These are phyloP conservation scores for Hydrotaea diabolus DNA, from an alignment of 2,888 invertebrate species.

Conservation along the genomic window DNA sequence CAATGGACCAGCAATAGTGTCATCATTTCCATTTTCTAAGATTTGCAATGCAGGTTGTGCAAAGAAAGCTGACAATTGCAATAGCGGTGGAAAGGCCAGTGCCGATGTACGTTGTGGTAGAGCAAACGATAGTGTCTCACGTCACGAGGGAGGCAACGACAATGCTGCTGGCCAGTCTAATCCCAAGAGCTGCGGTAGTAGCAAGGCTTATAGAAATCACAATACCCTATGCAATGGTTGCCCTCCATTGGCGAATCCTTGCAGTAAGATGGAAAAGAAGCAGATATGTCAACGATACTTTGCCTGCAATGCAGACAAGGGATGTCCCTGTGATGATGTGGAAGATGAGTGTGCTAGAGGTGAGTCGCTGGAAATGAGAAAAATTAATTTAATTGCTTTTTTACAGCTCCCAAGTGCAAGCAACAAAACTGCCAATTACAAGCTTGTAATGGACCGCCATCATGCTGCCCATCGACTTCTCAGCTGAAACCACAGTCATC, in stretches of 20 bases:
- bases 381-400: background rate
- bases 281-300: constrained; percentile 74
- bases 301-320: constrained; percentile 75
- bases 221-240: constrained; percentile 35
- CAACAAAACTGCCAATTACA: constrained; percentile 47
- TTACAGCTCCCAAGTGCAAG: constrained; percentile 57
- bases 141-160: background rate
- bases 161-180: background rate
- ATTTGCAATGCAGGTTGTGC: constrained; percentile 69
- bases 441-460: constrained; percentile 22
- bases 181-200: background rate
- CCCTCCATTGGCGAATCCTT: constrained; percentile 70
- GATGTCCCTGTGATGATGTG: constrained; percentile 74
- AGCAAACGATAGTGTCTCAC: background rate
- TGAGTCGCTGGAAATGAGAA: constrained; percentile 62
- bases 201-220: constrained; percentile 37
- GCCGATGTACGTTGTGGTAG: background rate
- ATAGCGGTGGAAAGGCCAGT: constrained; percentile 33
- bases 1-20: constrained; percentile 78
- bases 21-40: constrained; percentile 74
- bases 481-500: constrained; percentile 52
- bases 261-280: constrained; percentile 55
- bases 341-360: constrained; percentile 78
- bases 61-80: constrained; percentile 38
- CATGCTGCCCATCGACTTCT: constrained; percentile 31